These are phyloP conservation scores for Ceyx melanurus DNA, from an alignment of 2,113 vertebrate genomes.

Conservation along the genomic window DNA sequence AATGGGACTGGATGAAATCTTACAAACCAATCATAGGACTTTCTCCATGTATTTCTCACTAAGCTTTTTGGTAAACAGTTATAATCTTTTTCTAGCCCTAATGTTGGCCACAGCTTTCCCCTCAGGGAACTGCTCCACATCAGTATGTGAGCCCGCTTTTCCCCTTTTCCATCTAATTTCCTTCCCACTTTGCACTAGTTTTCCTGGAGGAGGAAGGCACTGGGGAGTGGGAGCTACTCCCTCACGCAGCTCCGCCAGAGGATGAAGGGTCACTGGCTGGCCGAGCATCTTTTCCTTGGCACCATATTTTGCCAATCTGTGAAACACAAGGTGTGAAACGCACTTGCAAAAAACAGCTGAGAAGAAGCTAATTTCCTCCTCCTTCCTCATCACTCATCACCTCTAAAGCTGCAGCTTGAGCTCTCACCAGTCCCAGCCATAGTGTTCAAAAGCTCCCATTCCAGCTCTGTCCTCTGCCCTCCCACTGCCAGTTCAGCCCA, in stretches of 20 bases:
- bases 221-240: neutral
- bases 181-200: neutral
- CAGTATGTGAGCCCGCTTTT: neutral
- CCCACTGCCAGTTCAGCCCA: neutral
- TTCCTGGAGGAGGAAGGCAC: neutral
- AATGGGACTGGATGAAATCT: neutral
- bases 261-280: neutral
- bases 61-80: neutral
- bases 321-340: neutral
- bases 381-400: neutral
- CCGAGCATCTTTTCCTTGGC: neutral
- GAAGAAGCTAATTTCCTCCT: slow-evolving; percentile 6
- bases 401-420: neutral
- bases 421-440: neutral
- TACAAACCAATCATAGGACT: neutral
- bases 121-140: neutral
- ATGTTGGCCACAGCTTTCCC: neutral
- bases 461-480: neutral
- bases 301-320: neutral
- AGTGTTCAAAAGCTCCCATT: neutral
- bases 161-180: neutral
- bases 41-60: neutral
- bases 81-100: neutral
- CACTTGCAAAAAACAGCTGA: neutral
- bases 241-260: neutral